Conservation (phyloP, 2,888 invertebrate species). For the Sinodicranocentrus sp. region DNA sequence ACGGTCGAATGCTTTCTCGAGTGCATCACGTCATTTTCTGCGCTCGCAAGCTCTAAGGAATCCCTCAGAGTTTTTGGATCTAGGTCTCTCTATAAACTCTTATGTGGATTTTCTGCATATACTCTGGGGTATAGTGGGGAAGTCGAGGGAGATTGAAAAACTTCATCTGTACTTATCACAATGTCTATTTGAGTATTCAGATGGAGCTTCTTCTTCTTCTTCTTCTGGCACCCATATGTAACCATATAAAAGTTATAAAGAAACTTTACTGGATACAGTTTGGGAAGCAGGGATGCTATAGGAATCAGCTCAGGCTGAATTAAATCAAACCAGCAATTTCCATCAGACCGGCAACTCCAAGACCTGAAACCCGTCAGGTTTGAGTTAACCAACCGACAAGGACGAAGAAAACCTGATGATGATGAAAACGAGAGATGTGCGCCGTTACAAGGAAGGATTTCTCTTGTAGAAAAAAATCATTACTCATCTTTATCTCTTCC, state of each 20-base stretch:
- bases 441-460: background rate
- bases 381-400: slow-evolving; percentile 69
- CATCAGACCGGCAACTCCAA: slow-evolving; percentile 62
- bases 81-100: slow-evolving; percentile 7
- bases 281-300: slow-evolving; percentile 35
- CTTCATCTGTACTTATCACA: slow-evolving; percentile 33
- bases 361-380: slow-evolving; percentile 61
- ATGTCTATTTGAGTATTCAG: slow-evolving; percentile 14
- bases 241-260: background rate
- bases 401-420: slow-evolving; percentile 62
- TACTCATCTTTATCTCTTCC: background rate
- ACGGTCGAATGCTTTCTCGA: slow-evolving; percentile 74
- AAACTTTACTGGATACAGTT: too few species aligned
- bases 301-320: slow-evolving; percentile 71
- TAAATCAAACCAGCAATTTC: slow-evolving; percentile 70
- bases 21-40: slow-evolving; percentile 72
- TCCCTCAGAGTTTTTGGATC: slow-evolving; percentile 1
- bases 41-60: slow-evolving; percentile 39
- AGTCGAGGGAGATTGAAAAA: slow-evolving; percentile 34
- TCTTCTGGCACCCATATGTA: background rate
- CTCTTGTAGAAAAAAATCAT: background rate
- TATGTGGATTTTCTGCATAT: background rate
- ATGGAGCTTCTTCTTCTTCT: background rate
- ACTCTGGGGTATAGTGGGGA: background rate
- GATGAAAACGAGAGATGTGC: slow-evolving; percentile 21